Evolutionary conservation across 2,888 invertebrate species (phyloP), one percentile per base, ranked within the genome.

Genomic region (Maniola hyperantus): DNA sequence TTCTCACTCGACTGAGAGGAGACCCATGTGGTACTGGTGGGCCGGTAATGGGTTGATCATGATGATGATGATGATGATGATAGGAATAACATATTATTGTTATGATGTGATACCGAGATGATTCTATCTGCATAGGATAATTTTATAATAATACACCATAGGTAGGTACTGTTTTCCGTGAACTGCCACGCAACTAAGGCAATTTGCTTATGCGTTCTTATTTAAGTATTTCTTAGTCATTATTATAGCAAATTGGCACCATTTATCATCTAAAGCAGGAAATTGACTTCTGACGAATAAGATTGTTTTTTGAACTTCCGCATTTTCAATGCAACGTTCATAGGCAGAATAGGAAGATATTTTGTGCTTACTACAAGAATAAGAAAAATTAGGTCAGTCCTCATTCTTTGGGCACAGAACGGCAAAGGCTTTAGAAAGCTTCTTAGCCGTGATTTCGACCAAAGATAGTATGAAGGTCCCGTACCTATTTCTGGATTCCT

Each of bases 191-290:
- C 42, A 54, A 46, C 57, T 34, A 44, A 20, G 62, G 66, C 42
- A 62, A 66, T 66, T 68, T 68, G 18, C 53, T 54, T n/a, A 50
- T 67, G 60, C n/a, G 54, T n/a, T 53, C 33, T 36, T 55, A 42
- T 36, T 36, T 26, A 26, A 26, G 26, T 26, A 26, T 26, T 26
- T 53, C n/a, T 36, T 55, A 42, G 57, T 57, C 57, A 57, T 42
- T 57, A 20, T 42, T 42, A 20, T 13, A 20, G 42, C 42, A 20
- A 42, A 39, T 18, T 57, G 57, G 20, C 18, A 20, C 20, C 7
- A 55, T 65, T 59, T 61, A n/a, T 39, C 8, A 46, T 60, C 15
- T 60, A 67, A 39, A 60, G 34, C 15, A 55, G 55, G 42, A 64
- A 64, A 60, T 67, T 67, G 18, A 36, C 18, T 55, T 34, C 18